A percentile compares a stretch with the other conserved stretches of the same genome.
These are phyloP conservation scores for Erpornis zantholeuca DNA, from an alignment of 2,113 vertebrate species.

Conservation along the genomic window DNA sequence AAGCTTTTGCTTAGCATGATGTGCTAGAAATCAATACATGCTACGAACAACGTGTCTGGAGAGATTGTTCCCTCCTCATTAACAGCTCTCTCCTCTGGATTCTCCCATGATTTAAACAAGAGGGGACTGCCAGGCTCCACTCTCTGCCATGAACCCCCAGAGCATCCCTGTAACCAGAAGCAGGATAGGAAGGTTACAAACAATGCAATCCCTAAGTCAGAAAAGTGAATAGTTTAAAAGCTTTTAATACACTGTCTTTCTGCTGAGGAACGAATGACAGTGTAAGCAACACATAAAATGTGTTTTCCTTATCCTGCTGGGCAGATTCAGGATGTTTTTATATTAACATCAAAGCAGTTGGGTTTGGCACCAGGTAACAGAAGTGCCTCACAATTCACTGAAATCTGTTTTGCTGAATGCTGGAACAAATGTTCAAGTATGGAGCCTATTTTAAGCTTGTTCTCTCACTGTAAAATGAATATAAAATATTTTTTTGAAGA, in stretches of 20 bases:
- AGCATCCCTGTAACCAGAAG: neutral
- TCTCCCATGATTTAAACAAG: neutral
- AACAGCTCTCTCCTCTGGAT: neutral
- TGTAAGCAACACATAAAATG: neutral
- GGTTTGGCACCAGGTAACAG: neutral
- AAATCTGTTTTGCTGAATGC: neutral
- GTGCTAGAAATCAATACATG: neutral
- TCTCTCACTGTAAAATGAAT: neutral
- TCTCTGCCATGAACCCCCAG: neutral
- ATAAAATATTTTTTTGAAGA: neutral
- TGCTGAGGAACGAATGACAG: neutral
- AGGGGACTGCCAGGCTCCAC: neutral
- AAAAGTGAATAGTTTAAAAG: neutral
- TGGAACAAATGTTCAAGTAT: neutral
- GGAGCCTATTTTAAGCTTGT: neutral
- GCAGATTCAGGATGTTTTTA: neutral
- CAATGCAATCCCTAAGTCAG: neutral
- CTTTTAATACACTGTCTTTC: neutral
- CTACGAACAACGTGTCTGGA: neutral
- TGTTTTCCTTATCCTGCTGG: neutral
- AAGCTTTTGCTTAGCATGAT: constrained; percentile 10
- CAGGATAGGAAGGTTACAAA: neutral
- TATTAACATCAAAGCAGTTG: neutral
- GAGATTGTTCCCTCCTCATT: neutral
- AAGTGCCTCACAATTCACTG: neutral